These are phyloP conservation scores for Alosa sapidissima DNA, from an alignment of 2,797 vertebrate genomes.

Conservation along the genomic window DNA sequence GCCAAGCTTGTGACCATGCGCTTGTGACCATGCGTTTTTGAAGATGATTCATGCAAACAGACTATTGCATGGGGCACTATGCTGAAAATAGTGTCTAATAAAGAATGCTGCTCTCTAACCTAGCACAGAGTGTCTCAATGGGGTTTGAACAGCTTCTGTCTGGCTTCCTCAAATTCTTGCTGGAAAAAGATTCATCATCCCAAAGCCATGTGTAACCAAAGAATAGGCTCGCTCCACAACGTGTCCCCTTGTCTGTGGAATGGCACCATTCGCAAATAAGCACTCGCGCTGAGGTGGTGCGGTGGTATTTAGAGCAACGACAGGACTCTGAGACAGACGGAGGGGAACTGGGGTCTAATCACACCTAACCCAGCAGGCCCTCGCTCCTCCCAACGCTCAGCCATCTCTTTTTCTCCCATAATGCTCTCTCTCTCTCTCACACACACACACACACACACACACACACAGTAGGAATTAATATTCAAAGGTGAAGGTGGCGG, in stretches of 20 bases:
- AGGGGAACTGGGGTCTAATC: not conserved
- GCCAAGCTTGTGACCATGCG: not conserved
- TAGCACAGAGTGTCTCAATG: not conserved
- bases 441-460: constrained; percentile 40
- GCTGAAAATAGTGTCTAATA: not conserved
- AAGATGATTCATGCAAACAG: not conserved
- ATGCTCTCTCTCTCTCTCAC: constrained; percentile 63
- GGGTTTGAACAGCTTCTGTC: not conserved
- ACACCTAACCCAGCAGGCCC: not conserved
- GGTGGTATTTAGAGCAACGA: constrained; percentile 47
- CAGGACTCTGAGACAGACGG: constrained; percentile 13
- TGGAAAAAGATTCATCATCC: not conserved
- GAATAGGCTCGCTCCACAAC: constrained; percentile 16
- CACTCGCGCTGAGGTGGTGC: constrained; percentile 19
- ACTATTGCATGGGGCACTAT: not conserved
- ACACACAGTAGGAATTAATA: constrained; percentile 83
- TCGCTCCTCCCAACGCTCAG: not conserved
- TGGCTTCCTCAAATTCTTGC: not conserved
- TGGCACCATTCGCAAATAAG: constrained; percentile 38
- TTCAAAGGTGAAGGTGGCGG: constrained; percentile 93
- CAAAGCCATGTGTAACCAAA: not conserved
- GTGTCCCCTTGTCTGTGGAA: constrained; percentile 45
- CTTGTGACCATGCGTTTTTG: not conserved
- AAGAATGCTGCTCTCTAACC: not conserved
- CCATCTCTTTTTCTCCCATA: constrained; percentile 6